phyloP scores from a whole-genome alignment of 1,140 invertebrate species.

The Zaprionus nigranus region DNA sequence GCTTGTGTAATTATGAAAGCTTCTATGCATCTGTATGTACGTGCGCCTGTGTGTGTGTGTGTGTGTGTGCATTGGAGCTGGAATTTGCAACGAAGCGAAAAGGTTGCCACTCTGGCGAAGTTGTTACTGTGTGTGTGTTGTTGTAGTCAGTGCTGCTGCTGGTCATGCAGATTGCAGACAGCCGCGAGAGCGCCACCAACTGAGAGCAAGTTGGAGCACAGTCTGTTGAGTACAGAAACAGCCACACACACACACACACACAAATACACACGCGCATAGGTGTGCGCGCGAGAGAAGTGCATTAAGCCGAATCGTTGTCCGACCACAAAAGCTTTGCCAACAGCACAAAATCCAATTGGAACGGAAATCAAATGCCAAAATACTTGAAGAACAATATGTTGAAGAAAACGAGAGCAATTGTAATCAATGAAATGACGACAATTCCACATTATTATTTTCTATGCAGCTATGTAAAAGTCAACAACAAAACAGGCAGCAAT shows the following conservation, averaged over 20 bases:
- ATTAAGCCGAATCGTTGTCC: slow-evolving; percentile 58
- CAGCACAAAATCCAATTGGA: slow-evolving; percentile 60
- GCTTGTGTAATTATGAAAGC: slow-evolving; percentile 78
- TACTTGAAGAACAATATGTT: slow-evolving; percentile 4
- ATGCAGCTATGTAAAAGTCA: slow-evolving; percentile 36
- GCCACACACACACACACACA: neutral
- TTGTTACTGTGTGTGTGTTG: slow-evolving; percentile 42
- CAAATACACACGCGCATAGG: neutral
- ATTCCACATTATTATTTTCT: slow-evolving; percentile 23
- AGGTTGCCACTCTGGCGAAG: slow-evolving; percentile 72
- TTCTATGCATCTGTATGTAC: slow-evolving; percentile 13
- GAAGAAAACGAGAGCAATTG: slow-evolving; percentile 15
- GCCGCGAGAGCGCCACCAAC: slow-evolving; percentile 38
- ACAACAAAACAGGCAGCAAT: slow-evolving; percentile 42
- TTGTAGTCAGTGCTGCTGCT: slow-evolving; percentile 46
- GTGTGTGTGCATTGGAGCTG: slow-evolving; percentile 69
- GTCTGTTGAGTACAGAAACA: slow-evolving; percentile 34
- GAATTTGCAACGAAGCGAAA: slow-evolving; percentile 80
- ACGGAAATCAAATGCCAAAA: slow-evolving; percentile 52
- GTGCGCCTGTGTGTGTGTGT: slow-evolving; percentile 35
- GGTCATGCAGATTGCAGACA: slow-evolving; percentile 74
- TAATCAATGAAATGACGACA: slow-evolving; percentile 32
- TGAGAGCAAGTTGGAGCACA: slow-evolving; percentile 39
- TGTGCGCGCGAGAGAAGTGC: slow-evolving; percentile 37
- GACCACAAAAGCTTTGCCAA: slow-evolving; percentile 32